A percentile compares a stretch with the other conserved stretches of the same genome.
phyloP scores from a whole-genome alignment of 2,113 vertebrate genomes.

The Cnemophilus loriae region DNA sequence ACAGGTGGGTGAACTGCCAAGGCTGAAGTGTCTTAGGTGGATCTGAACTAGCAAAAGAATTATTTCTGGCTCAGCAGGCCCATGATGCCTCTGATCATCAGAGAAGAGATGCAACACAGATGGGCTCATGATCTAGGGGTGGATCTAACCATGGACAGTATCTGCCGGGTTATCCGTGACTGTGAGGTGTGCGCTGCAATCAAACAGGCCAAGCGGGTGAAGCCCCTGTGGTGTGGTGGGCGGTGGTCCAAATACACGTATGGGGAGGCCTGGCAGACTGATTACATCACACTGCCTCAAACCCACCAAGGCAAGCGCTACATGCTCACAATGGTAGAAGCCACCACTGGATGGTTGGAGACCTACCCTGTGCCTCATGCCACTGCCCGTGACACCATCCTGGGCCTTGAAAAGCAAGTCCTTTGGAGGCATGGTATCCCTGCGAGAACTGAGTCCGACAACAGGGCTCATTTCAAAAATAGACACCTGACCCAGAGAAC shows the following conservation, averaged over 20 bases:
- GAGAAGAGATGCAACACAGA: neutral
- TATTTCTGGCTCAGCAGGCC: neutral
- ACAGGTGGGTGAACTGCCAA: neutral
- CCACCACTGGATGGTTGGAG: accelerated
- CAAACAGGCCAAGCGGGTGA: accelerated
- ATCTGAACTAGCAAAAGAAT: neutral
- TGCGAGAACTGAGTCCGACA: accelerated
- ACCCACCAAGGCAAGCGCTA: accelerated
- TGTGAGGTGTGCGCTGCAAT: accelerated
- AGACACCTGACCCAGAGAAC: neutral
- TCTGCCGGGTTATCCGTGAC: accelerated
- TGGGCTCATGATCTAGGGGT: neutral
- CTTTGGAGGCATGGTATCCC: accelerated
- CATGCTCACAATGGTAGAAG: accelerated
- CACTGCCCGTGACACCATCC: accelerated
- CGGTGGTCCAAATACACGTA: accelerated
- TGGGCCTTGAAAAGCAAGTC: neutral
- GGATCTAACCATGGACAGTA: neutral
- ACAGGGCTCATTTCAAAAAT: accelerated
- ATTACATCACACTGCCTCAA: neutral
- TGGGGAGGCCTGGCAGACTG: neutral
- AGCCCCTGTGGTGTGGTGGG: accelerated
- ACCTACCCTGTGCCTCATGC: neutral
- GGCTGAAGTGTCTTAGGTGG: neutral
- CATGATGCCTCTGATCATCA: neutral